These are phyloP conservation scores for Lordiphosa fenestrarum DNA, from an alignment of 2,888 invertebrate genomes.

Conservation along the genomic window DNA sequence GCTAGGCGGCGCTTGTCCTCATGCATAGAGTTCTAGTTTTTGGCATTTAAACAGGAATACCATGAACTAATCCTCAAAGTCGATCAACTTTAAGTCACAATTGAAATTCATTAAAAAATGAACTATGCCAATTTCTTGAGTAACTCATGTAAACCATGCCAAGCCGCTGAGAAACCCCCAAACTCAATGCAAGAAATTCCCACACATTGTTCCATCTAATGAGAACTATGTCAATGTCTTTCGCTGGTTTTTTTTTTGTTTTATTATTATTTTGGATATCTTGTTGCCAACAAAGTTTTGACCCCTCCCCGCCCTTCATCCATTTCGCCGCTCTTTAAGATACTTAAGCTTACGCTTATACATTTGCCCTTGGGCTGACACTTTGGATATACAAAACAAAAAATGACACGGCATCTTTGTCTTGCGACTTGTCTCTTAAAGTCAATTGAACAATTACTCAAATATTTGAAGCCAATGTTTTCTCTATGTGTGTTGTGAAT, in stretches of 20 bases:
- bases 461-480: constrained; percentile 31
- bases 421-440: constrained; percentile 18
- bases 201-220: constrained; percentile 48
- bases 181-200: constrained; percentile 48
- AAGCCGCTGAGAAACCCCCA: constrained; percentile 19
- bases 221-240: constrained; percentile 65
- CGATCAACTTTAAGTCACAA: too few relatives aligned
- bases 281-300: background rate
- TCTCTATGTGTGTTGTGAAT: constrained; percentile 25
- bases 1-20: too few relatives aligned
- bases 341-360: constrained; percentile 40
- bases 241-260: constrained; percentile 18
- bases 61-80: too few relatives aligned
- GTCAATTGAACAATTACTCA: constrained; percentile 30
- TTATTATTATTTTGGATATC: constrained; percentile 1
- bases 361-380: constrained; percentile 56
- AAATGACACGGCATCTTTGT: constrained; percentile 34
- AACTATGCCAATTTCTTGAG: constrained; percentile 27
- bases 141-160: constrained; percentile 26
- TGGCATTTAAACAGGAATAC: too few relatives aligned
- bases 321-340: background rate
- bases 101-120: too few relatives aligned
- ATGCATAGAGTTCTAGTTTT: too few relatives aligned
- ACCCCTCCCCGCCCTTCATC: background rate
- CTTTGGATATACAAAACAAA: constrained; percentile 26